Base-by-base conservation (phyloP, 2,113 vertebrate species). In the Archilochus colubris region DNA sequence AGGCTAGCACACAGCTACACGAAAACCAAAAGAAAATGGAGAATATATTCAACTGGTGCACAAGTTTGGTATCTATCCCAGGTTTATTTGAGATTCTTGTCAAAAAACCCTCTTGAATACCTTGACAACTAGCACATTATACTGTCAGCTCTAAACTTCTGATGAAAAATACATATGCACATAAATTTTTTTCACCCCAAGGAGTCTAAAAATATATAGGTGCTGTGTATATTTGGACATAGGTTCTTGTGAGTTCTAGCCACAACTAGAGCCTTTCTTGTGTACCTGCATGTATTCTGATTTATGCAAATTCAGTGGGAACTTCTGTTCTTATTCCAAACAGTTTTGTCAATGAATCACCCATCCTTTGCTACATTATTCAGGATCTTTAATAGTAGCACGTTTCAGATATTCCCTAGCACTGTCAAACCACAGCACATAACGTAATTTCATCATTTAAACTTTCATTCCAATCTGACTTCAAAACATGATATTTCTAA, bases 131-230 rank as follows among this genome's bases (percentile, higher is more conserved):
- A n/a, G n/a, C 36, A 50, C 33, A 2, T 87, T 75, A 58, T 57
- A 44, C 57, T 51, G 44, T 84, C 83, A 82, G 62, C 36, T 74
- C 63, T 73, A 54, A 96, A 93, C 46, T 87, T 87, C 73, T 61
- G 54, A 79, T 87, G 88, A 88, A 84, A 94, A 90, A 82, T 92
- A 69, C n/a, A 4, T 57, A 59, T 5, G 14, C 59, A 73, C 51
- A 33, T 82, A 88, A 83, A 96, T 93, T 40, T 69, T 50, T 76
- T 75, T 86, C 43, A 69, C 2, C 6, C 54, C 30, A 59, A 84
- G 84, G 64, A 94, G 75, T 67, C 92, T 75, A 79, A 95, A 94
- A 91, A 86, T 67, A 76, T 40, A 86, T 23, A 64, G 27, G 82
- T 79, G 74, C n/a, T 40, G 30, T 77, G 10, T 72, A 31, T 81